Base-by-base conservation (phyloP, 2,113 vertebrate species). In the Laterallus jamaicensis region DNA sequence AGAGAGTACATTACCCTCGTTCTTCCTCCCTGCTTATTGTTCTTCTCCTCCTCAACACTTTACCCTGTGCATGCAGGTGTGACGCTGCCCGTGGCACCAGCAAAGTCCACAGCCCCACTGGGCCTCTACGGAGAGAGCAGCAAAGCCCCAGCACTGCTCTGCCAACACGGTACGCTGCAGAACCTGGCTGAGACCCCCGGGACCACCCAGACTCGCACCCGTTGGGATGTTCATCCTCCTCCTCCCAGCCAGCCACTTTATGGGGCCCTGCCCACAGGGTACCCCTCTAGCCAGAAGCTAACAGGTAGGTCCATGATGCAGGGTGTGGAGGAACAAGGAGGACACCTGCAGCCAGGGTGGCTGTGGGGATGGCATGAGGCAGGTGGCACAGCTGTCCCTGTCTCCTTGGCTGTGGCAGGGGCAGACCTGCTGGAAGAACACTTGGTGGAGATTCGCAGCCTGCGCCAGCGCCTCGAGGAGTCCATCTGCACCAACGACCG, bases 401-500 rank as follows among this genome's bases (percentile, higher is more conserved):
- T 64, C 10, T 49, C 54, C 18, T 37, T 2, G 52, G 22, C 73
- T 69, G 35, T 14, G 60, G 9, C 44, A 99, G 99, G 98, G 35
- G 90, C 98, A 16, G 98, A 98, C 64, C 94, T 99, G 89, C 98
- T 99, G 91, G 98, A 99, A 82, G 99, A 99, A 55, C 99, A 99
- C 76, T 97, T 99, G 83, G 88, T 96, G 14, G 99, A 99, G 97
- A 99, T 99, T 87, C 97, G 98, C 59, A 98, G 94, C 92, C 98
- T 99, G 66, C 98, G 98, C 19, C 98, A 98, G 95, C 98, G 98
- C 55, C 98, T 99, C 4, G 99, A 99, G 89, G 99, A 99, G 74
- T 99, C 99, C 93, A 99, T 99, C 94, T 98, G 98, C 92, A 99
- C 98, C 94, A 99, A 99, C 1, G 98, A 99, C 76, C 98, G 97